A percentile compares a stretch with the other conserved stretches of the same genome.
Conservation (phyloP, 37 sponge, comb jelly and placozoan species). For the Ephydatia muelleri region DNA sequence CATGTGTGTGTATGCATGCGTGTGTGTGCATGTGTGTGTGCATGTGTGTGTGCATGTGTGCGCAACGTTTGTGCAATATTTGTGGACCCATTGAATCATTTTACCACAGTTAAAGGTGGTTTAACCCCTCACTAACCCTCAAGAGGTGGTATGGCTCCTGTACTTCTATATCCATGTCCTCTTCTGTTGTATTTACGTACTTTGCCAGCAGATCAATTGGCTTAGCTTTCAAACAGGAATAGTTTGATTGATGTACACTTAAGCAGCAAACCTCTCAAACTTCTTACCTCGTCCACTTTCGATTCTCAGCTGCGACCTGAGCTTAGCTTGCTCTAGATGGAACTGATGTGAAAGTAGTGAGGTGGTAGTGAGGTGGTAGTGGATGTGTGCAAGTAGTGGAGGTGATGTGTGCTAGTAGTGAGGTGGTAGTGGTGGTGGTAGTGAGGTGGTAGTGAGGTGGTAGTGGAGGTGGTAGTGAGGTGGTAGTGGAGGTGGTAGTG, state of each 20-base stretch:
- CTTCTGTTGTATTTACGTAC: constrained; percentile 71
- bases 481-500: not conserved
- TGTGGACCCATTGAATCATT: not conserved
- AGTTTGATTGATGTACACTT: not conserved
- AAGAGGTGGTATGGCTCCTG: constrained; percentile 89
- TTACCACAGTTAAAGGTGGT: not conserved
- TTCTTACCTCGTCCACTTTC: constrained; percentile 77
- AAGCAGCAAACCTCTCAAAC: not conserved
- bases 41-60: not conserved
- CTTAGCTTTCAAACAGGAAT: constrained; percentile 60
- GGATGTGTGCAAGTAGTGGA: constrained; percentile 87
- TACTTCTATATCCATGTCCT: constrained; percentile 84
- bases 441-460: constrained; percentile 57
- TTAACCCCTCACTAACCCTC: constrained; percentile 29
- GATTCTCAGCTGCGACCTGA: constrained; percentile 90
- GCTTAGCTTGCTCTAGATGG: constrained; percentile 93
- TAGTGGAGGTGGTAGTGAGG: too few species aligned
- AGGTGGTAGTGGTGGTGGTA: constrained; percentile 45
- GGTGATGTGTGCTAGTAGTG: not conserved
- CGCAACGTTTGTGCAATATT: not conserved
- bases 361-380: constrained; percentile 75
- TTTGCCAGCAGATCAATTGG: constrained; percentile 98
- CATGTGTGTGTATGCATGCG: not conserved
- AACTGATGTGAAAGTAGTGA: constrained; percentile 77
- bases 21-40: not conserved